These are phyloP conservation scores for Pseudochirops cupreus DNA, from an alignment of 2,797 vertebrate species.

Conservation along the genomic window DNA sequence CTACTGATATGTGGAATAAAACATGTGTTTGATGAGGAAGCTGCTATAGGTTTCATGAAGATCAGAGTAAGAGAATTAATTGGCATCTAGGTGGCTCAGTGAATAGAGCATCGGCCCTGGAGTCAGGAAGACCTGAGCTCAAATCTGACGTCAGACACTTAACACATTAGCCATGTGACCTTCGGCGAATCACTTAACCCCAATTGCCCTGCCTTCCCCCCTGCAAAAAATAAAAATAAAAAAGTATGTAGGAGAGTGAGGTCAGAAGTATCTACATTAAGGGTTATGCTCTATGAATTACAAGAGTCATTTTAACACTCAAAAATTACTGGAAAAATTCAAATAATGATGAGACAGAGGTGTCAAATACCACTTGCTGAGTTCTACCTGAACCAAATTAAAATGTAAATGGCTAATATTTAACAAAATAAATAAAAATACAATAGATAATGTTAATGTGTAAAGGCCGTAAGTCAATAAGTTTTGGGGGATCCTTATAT, in stretches of 20 bases:
- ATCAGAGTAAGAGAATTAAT: not conserved
- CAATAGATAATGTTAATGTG: not conserved
- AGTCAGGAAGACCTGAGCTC: too few species aligned
- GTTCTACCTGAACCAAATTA: not conserved
- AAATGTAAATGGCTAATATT: not conserved
- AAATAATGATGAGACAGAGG: not conserved
- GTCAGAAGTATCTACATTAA: not conserved
- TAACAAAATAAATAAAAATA: conserved; percentile 1
- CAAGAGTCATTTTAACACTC: not conserved
- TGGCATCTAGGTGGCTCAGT: too few species aligned
- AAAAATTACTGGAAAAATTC: not conserved
- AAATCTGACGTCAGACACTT: too few species aligned
- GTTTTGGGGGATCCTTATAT: not conserved
- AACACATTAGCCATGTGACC: too few species aligned
- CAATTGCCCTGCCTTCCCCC: too few species aligned
- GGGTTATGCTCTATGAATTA: not conserved
- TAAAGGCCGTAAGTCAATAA: not conserved
- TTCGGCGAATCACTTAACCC: too few species aligned
- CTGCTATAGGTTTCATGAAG: not conserved
- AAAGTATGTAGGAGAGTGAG: not conserved
- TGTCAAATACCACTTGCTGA: not conserved
- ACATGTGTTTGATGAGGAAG: not conserved
- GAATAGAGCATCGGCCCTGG: too few species aligned
- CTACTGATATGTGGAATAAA: not conserved
- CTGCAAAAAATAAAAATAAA: not conserved